Evolutionary conservation across 2,797 vertebrate species (phyloP).

Genomic region (Ambastaia sidthimunki): DNA sequence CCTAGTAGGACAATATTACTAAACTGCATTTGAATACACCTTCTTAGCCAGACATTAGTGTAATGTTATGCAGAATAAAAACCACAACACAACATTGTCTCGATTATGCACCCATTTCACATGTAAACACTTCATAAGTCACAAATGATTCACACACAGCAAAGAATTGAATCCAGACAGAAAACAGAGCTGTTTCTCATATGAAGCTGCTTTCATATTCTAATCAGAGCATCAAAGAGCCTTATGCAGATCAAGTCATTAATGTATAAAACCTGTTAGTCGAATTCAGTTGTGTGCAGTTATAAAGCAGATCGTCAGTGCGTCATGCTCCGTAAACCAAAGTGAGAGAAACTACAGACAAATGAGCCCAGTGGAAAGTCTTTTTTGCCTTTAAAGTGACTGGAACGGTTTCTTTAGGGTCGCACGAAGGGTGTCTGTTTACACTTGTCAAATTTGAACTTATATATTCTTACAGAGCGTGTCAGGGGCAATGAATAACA

Average conservation of each 20-base stretch:
- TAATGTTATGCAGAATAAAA: not conserved
- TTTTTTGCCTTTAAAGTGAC: slow-evolving; percentile 56
- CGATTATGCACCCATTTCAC: slow-evolving; percentile 15
- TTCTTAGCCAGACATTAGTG: not conserved
- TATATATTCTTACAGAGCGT: slow-evolving; percentile 62
- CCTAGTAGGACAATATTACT: not conserved
- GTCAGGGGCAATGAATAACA: slow-evolving; percentile 57
- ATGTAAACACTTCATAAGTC: slow-evolving; percentile 21
- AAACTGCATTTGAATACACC: slow-evolving; percentile 8
- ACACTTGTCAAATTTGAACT: slow-evolving; percentile 65
- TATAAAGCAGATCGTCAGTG: slow-evolving; percentile 35
- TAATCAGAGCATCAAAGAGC: slow-evolving; percentile 47
- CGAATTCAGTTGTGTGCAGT: slow-evolving; percentile 13
- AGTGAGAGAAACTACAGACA: slow-evolving; percentile 56
- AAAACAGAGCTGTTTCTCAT: slow-evolving; percentile 24
- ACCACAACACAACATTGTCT: not conserved
- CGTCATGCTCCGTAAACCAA: slow-evolving; percentile 39
- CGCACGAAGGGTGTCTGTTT: slow-evolving; percentile 62
- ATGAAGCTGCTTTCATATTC: slow-evolving; percentile 47
- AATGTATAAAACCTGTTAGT: slow-evolving; percentile 30
- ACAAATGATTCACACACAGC: slow-evolving; percentile 35
- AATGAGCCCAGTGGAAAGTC: slow-evolving; percentile 60
- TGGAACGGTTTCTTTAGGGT: slow-evolving; percentile 58
- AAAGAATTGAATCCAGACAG: slow-evolving; percentile 31
- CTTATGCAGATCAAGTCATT: slow-evolving; percentile 49